These are phyloP conservation scores for Platypus cylindrus DNA, from an alignment of 2,888 invertebrate genomes.

Conservation along the genomic window DNA sequence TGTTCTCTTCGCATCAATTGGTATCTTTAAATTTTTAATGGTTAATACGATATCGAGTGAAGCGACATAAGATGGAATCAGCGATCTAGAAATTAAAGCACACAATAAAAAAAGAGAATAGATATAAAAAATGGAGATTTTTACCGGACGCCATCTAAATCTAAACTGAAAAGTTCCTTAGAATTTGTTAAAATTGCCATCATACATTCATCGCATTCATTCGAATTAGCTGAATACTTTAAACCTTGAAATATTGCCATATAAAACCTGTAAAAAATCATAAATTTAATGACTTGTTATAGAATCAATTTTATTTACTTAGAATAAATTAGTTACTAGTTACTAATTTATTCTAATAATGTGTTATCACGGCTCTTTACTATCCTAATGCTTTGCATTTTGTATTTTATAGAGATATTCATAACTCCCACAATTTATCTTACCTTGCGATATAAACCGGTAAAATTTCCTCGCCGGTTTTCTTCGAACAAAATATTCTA, in stretches of 20 bases:
- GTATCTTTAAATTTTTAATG: constrained; percentile 70
- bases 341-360: too few species aligned
- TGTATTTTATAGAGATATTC: too few species aligned
- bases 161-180: constrained; percentile 59
- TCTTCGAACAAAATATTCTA: constrained; percentile 90
- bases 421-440: too few species aligned
- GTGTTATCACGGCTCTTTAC: too few species aligned
- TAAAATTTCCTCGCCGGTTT: constrained; percentile 84
- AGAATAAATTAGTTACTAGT: too few species aligned
- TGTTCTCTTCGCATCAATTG: constrained; percentile 56
- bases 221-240: constrained; percentile 20
- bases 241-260: constrained; percentile 76
- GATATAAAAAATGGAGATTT: neutral
- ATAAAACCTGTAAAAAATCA: constrained; percentile 54
- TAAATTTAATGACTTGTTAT: too few species aligned
- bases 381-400: too few species aligned
- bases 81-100: constrained; percentile 48
- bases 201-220: constrained; percentile 64
- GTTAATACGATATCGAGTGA: constrained; percentile 86
- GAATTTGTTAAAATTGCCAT: constrained; percentile 81
- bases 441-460: constrained; percentile 72
- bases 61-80: constrained; percentile 79
- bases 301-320: too few species aligned
- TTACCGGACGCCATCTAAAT: constrained; percentile 13
- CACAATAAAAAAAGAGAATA: neutral